These are phyloP conservation scores for Parnassius mnemosyne DNA, from an alignment of 2,888 invertebrate species.

Conservation along the genomic window DNA sequence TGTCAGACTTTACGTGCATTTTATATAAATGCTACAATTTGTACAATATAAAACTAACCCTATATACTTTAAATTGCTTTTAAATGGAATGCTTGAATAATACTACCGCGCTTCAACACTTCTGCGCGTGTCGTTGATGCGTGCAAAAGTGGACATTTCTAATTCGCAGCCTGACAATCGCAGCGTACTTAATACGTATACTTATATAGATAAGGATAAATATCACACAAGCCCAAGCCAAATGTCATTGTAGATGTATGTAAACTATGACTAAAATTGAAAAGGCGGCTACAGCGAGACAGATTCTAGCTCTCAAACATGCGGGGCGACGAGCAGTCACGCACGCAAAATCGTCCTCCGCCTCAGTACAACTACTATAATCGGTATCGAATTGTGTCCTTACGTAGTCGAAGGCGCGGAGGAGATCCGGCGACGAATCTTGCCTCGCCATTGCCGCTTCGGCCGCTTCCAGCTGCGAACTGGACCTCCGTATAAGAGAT, in stretches of 20 bases:
- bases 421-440: conserved; percentile 70
- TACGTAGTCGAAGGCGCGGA: conserved; percentile 76
- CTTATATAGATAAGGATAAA: conserved; percentile 67
- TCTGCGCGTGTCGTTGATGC: conserved; percentile 13
- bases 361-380: conserved; percentile 56
- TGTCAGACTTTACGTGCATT: conserved; percentile 50
- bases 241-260: conserved; percentile 73
- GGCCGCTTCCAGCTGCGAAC: conserved; percentile 81
- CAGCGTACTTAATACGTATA: conserved; percentile 59
- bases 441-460: conserved; percentile 79
- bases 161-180: conserved; percentile 59
- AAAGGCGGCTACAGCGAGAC: conserved; percentile 73
- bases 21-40: conserved; percentile 56
- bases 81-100: conserved; percentile 19
- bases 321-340: conserved; percentile 51
- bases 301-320: conserved; percentile 65
- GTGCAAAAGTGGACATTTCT: conserved; percentile 14
- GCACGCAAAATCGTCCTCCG: conserved; percentile 46
- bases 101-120: background rate
- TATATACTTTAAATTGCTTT: conserved; percentile 18
- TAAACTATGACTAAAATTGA: conserved; percentile 74
- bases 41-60: conserved; percentile 47
- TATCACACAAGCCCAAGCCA: conserved; percentile 72
- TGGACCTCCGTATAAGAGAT: conserved; percentile 82
- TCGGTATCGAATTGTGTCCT: conserved; percentile 70